A percentile compares a stretch with the other conserved stretches of the same genome.
phyloP scores from a whole-genome alignment of 2,113 vertebrate genomes.

The Anguilla japonica region DNA sequence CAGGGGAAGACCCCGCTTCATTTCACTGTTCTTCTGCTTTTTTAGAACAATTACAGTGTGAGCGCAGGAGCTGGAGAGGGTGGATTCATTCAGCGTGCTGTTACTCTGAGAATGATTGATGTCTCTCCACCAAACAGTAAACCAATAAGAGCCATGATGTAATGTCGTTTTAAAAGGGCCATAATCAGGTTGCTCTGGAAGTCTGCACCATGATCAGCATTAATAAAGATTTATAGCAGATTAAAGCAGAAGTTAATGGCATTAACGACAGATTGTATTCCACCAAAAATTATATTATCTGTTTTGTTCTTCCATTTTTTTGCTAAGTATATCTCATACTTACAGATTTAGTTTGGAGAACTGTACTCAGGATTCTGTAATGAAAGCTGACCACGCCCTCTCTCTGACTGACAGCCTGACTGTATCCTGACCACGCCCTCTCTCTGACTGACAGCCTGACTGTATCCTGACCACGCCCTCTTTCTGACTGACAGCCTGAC shows the following conservation, averaged over 20 bases:
- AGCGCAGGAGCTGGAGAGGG: conserved; percentile 82
- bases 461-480: background rate
- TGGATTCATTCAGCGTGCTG: conserved; percentile 94
- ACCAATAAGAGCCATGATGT: conserved; percentile 98
- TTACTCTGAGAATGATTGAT: conserved; percentile 98
- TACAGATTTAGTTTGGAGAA: conserved; percentile 45
- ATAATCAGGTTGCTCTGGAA: conserved; percentile 97
- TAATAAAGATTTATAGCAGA: conserved; percentile 99
- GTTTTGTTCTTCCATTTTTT: conserved; percentile 72
- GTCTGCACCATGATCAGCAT: conserved; percentile 90
- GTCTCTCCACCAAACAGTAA: conserved; percentile 95
- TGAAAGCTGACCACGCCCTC: background rate
- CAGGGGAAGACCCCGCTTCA: conserved; percentile 76
- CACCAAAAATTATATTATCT: conserved; percentile 83
- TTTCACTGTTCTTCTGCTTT: conserved; percentile 68
- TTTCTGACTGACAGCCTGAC: background rate
- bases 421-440: background rate
- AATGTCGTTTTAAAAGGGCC: conserved; percentile 99
- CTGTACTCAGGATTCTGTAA: background rate
- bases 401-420: background rate
- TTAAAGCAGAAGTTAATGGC: conserved; percentile 93
- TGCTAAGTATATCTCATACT: conserved; percentile 77
- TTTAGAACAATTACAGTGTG: conserved; percentile 91
- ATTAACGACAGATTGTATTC: conserved; percentile 99
- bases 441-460: background rate